Percentiles rank a stretch among this genome's conserved stretches.
Evolutionary conservation across 2,113 vertebrate species (phyloP).

Genomic region (Psephotus haematonotus): DNA sequence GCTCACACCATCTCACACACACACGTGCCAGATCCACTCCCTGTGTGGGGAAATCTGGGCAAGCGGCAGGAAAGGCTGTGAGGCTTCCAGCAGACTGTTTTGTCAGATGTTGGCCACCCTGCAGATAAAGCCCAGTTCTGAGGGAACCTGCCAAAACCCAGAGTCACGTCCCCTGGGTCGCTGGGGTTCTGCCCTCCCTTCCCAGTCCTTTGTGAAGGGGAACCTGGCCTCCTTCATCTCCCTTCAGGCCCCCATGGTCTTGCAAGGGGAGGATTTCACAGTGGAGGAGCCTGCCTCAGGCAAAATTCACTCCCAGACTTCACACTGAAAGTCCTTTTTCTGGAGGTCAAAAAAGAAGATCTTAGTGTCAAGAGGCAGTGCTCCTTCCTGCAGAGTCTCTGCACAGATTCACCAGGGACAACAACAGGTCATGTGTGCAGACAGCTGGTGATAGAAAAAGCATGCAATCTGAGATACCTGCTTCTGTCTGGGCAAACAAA

Average conservation of each 20-base stretch:
- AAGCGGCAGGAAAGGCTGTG: background rate
- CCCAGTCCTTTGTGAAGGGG: background rate
- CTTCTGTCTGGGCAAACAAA: background rate
- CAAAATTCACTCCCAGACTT: background rate
- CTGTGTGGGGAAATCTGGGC: background rate
- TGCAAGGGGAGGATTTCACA: background rate
- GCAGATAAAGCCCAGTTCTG: background rate
- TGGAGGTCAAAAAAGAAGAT: background rate
- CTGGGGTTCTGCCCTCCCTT: background rate
- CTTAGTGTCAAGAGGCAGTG: background rate
- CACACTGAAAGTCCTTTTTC: background rate
- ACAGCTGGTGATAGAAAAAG: background rate
- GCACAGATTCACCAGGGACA: background rate
- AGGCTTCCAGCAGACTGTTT: background rate
- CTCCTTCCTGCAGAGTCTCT: background rate
- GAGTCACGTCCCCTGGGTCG: background rate
- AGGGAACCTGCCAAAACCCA: background rate
- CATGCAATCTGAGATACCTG: background rate
- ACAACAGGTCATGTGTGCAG: background rate
- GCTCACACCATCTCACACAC: background rate
- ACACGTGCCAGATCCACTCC: background rate
- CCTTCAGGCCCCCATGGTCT: fast-evolving
- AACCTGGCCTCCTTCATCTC: background rate
- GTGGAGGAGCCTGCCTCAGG: background rate
- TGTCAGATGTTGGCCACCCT: conserved; percentile 9